Evolutionary conservation across 2,113 vertebrate genomes (phyloP).

Genomic region (Festucalex cinctus): DNA sequence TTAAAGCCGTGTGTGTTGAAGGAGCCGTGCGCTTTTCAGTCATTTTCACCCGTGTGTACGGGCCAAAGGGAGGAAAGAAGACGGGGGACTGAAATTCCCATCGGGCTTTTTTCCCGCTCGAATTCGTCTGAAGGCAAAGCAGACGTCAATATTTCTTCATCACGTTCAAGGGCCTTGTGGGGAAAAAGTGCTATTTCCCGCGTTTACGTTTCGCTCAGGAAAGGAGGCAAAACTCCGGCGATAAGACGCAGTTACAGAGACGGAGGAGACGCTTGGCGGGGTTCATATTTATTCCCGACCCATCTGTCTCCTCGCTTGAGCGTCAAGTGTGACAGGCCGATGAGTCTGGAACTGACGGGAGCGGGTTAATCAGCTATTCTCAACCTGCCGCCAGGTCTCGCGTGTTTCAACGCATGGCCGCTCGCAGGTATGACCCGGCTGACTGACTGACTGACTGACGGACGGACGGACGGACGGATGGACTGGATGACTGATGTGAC

Average conservation of each 20-base stretch:
- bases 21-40: slow-evolving; percentile 9
- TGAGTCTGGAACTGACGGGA: slow-evolving; percentile 22
- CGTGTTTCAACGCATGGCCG: slow-evolving; percentile 17
- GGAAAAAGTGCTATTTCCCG: slow-evolving; percentile 10
- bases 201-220: slow-evolving; percentile 31
- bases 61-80: slow-evolving; percentile 6
- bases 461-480: background rate
- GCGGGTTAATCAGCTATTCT: slow-evolving; percentile 21
- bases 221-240: slow-evolving; percentile 1
- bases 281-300: slow-evolving; percentile 33
- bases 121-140: slow-evolving; percentile 33
- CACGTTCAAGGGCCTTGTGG: slow-evolving; percentile 10
- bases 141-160: slow-evolving; percentile 39
- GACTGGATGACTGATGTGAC: slow-evolving; percentile 13
- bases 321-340: slow-evolving; percentile 32
- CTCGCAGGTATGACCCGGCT: slow-evolving; percentile 27
- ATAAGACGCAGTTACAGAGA: background rate
- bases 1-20: slow-evolving; percentile 10
- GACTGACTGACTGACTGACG: slow-evolving; percentile 1
- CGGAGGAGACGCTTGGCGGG: slow-evolving; percentile 18
- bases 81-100: slow-evolving; percentile 15
- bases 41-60: slow-evolving; percentile 4
- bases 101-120: slow-evolving; percentile 27
- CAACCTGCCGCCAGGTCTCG: slow-evolving; percentile 26
- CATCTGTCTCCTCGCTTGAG: slow-evolving; percentile 8